Conservation (phyloP, 2,888 invertebrate genomes). For the Eristalis arbustorum region DNA sequence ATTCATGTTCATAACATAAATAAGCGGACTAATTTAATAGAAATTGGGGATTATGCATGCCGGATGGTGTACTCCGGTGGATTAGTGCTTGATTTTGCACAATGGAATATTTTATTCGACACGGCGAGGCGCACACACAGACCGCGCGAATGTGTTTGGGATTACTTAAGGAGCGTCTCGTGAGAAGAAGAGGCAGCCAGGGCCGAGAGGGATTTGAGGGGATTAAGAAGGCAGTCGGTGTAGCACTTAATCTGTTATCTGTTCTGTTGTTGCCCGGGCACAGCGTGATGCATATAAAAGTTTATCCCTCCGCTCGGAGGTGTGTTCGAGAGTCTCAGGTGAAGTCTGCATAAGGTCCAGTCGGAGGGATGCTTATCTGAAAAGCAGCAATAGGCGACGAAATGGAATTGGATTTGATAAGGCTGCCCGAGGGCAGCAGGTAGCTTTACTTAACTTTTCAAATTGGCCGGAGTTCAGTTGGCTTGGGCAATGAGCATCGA, state of each 20-base stretch:
- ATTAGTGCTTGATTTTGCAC: slow-evolving; percentile 61
- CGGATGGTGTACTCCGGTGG: slow-evolving; percentile 53
- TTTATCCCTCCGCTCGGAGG: neutral
- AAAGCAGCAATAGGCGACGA: neutral
- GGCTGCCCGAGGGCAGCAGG: neutral
- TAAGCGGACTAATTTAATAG: slow-evolving; percentile 66
- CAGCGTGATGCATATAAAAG: slow-evolving; percentile 16
- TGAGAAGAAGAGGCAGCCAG: neutral
- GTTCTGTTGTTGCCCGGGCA: neutral
- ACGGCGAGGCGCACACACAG: neutral
- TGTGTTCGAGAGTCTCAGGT: neutral
- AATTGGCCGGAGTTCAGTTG: neutral
- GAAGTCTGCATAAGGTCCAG: neutral
- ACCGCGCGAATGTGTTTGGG: neutral
- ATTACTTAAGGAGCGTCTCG: slow-evolving; percentile 51
- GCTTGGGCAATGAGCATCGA: neutral
- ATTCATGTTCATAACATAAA: slow-evolving; percentile 58
- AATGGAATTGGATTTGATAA: neutral
- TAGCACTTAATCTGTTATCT: slow-evolving; percentile 49
- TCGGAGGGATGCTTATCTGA: neutral
- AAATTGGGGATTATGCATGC: slow-evolving; percentile 60
- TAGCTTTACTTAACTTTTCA: neutral
- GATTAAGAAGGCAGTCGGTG: slow-evolving; percentile 35
- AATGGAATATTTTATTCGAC: slow-evolving; percentile 60
- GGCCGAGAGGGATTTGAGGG: slow-evolving; percentile 24